phyloP scores from a whole-genome alignment of 92 coral and sea anemone genomes.

The Chrysogorgia sp. region DNA sequence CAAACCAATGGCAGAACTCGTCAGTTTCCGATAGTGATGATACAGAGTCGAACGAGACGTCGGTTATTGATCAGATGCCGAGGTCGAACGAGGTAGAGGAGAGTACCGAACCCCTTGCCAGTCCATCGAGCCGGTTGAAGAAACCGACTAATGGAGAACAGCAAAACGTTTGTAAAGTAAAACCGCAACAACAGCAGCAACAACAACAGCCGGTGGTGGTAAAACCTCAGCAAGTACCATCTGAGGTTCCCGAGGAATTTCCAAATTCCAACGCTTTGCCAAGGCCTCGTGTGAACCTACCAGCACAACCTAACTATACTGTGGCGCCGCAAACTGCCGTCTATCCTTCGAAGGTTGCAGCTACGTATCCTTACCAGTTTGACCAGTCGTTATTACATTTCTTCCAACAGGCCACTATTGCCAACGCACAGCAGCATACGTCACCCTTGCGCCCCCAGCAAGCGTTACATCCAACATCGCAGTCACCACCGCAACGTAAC shows the following conservation, averaged over 20 bases:
- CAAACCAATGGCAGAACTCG: conserved; percentile 25
- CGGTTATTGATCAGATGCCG: conserved; percentile 24
- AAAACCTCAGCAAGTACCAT: conserved; percentile 71
- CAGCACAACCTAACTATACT: conserved; percentile 34
- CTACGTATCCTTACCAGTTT: conserved; percentile 65
- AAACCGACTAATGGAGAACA: conserved; percentile 83
- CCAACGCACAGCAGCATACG: conserved; percentile 47
- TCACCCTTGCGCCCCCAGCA: conserved; percentile 78
- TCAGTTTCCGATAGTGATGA: conserved; percentile 51
- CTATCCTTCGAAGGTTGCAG: conserved; percentile 13
- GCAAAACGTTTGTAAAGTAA: conserved; percentile 93
- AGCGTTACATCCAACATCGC: conserved; percentile 72
- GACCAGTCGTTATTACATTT: conserved; percentile 40
- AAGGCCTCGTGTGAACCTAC: conserved; percentile 16
- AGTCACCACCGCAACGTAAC: conserved; percentile 63
- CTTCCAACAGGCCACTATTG: not conserved
- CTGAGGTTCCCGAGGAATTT: conserved; percentile 40
- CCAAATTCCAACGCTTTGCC: not conserved
- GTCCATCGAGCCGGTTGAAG: conserved; percentile 66
- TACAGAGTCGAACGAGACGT: conserved; percentile 26
- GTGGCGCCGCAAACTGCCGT: conserved; percentile 47
- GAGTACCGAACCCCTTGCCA: conserved; percentile 62
- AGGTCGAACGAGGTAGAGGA: conserved; percentile 56
- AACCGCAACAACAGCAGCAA: conserved; percentile 95
- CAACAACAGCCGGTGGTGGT: conserved; percentile 89